Percentiles rank a stretch among this genome's conserved stretches.
These are phyloP conservation scores for Mimumesa dahlbomi DNA, from an alignment of 2,888 invertebrate genomes.

Conservation along the genomic window DNA sequence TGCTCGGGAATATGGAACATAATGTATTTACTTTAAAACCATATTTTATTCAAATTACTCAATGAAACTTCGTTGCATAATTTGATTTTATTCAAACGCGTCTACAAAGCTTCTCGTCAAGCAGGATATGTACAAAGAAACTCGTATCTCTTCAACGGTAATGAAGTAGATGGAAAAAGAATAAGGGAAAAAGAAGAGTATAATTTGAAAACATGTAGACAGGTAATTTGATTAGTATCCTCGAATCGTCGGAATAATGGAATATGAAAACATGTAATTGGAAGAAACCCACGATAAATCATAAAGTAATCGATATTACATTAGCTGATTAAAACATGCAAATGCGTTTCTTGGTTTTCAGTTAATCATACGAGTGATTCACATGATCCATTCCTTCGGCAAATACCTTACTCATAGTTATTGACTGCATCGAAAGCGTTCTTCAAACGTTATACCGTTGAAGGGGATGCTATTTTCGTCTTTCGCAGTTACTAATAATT, in stretches of 20 bases:
- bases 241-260: conserved; percentile 6
- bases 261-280: conserved; percentile 19
- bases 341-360: conserved; percentile 24
- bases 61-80: too few species aligned
- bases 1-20: too few species aligned
- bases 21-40: too few species aligned
- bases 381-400: conserved; percentile 12
- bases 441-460: not conserved
- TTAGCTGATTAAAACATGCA: conserved; percentile 31
- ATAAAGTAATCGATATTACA: conserved; percentile 25
- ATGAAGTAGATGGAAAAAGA: too few species aligned
- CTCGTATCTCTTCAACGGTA: too few species aligned
- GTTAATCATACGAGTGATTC: conserved; percentile 25
- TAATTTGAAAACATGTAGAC: too few species aligned
- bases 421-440: not conserved
- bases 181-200: too few species aligned
- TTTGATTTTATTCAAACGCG: too few species aligned
- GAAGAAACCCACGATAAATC: conserved; percentile 33
- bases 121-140: too few species aligned
- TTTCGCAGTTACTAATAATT: not conserved
- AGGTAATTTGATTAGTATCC: conserved; percentile 24
- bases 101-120: too few species aligned
- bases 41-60: too few species aligned
- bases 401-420: conserved; percentile 12
- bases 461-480: not conserved